Conservation (phyloP, 2,797 vertebrate species). For the Hoplostethus atlanticus region DNA sequence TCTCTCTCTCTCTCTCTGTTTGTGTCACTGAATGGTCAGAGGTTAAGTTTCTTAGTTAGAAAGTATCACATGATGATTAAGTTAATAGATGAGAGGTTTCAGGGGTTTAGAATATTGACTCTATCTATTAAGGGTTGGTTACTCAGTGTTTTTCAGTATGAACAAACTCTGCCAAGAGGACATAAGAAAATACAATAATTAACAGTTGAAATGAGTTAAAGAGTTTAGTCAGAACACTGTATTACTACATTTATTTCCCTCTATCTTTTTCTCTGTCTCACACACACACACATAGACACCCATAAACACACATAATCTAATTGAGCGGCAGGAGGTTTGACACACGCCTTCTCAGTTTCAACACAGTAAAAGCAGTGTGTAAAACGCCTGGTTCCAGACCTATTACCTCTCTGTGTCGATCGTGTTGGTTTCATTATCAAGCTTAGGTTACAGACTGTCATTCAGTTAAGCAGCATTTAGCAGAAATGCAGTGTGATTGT, state of each 20-base stretch:
- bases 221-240: constrained; percentile 32
- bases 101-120: constrained; percentile 22
- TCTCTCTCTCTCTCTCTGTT: constrained; percentile 26
- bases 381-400: constrained; percentile 14
- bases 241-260: constrained; percentile 26
- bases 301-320: constrained; percentile 4
- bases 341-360: constrained; percentile 24
- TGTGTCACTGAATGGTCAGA: constrained; percentile 53
- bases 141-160: constrained; percentile 58
- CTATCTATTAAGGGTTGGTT: constrained; percentile 63
- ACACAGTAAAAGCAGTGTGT: constrained; percentile 15
- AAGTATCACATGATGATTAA: constrained; percentile 55
- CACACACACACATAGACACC: constrained; percentile 4
- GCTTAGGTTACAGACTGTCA: constrained; percentile 57
- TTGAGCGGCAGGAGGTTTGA: constrained; percentile 28
- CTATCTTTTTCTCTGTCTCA: constrained; percentile 10
- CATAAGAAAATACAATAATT: constrained; percentile 60
- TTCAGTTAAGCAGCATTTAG: constrained; percentile 57
- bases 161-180: constrained; percentile 71
- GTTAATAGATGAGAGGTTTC: constrained; percentile 77
- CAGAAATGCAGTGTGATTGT: constrained; percentile 31
- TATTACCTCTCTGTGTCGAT: constrained; percentile 41
- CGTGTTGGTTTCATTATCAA: constrained; percentile 49
- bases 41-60: constrained; percentile 69
- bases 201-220: constrained; percentile 47